Base-by-base conservation (phyloP, 2,888 invertebrate genomes). In the Platycnemis pennipes region DNA sequence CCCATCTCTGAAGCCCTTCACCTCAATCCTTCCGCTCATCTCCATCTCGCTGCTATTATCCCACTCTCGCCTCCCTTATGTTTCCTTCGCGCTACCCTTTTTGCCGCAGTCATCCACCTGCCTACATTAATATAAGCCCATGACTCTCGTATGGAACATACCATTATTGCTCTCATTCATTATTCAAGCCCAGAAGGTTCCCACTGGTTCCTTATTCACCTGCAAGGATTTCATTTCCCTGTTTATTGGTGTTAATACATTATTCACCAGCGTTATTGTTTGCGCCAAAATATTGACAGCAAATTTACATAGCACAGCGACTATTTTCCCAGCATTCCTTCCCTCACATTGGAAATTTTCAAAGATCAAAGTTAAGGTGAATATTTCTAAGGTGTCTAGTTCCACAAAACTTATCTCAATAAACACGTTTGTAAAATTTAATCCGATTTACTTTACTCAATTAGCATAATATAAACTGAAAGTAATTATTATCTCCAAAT, bases 21-120 rank as follows among this genome's bases (percentile, higher is more conserved):
- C 63, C 63, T 63, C 63, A 63, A 63, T 63, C 63, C 63, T 63
- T n/a, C 26, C 63, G 63, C 63, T 63, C 63, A 63, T 26, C 63
- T 5, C 26, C 22, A 26, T 13, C 49, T 49, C 22, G 53, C 63
- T 26, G 63, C 26, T 63, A 63, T n/a, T 26, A 63, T 26, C 63
- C 26, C 63, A 26, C 63, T 63, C n/a, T 26, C 26, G 22, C 63
- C 49, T 49, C 49, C 49, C 49, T 49, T 49, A 49, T 49, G 63
- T n/a, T 63, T n/a, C 19, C 63, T 26, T 8, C 7, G 0, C 26
- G 7, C 1, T 8, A 1, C 8, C 63, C 26, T 63, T 63, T 63
- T 63, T 26, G 26, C 63, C 26, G n/a, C 63, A 0, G 22, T 63
- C 63, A 22, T 26, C 5, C 26, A 7, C 26, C n/a, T 63, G 19